Conservation (phyloP, 2,113 vertebrate species). For the Proterorhinus semilunaris region DNA sequence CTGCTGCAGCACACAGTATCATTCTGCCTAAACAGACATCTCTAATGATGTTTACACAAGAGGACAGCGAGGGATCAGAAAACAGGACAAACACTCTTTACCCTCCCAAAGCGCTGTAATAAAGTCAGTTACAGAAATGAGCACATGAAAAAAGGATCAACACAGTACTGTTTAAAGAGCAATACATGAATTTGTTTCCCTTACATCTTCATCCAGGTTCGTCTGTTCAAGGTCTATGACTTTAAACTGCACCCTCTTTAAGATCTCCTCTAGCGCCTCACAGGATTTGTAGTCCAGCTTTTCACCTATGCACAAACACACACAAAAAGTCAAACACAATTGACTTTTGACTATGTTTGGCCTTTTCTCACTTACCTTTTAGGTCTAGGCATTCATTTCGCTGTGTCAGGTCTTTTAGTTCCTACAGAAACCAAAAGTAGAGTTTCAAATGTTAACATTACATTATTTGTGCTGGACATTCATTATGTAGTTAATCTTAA, state of each 20-base stretch:
- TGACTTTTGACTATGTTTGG: background rate
- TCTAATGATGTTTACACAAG: conserved; percentile 61
- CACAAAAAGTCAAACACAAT: background rate
- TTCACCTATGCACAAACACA: conserved; percentile 77
- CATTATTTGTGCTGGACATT: too few species aligned
- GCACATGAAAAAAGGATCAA: background rate
- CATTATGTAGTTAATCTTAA: background rate
- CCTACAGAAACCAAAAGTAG: conserved; percentile 70
- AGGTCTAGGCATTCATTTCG: conserved; percentile 90
- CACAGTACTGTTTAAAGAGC: background rate
- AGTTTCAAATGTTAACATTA: background rate
- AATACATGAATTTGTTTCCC: conserved; percentile 35
- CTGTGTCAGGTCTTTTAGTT: conserved; percentile 84
- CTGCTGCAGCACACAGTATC: conserved; percentile 11
- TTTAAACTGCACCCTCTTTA: conserved; percentile 94
- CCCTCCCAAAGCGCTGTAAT: conserved; percentile 20
- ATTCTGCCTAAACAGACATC: conserved; percentile 24
- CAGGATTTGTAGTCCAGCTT: conserved; percentile 92
- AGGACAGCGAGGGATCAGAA: conserved; percentile 52
- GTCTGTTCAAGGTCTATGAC: conserved; percentile 91
- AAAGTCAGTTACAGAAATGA: background rate
- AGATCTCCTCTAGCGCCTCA: conserved; percentile 91
- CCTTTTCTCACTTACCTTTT: conserved; percentile 77
- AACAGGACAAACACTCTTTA: conserved; percentile 39
- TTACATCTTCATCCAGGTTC: conserved; percentile 92